Base-by-base conservation (phyloP, 1,140 invertebrate genomes). In the Heliconius hermathena region DNA sequence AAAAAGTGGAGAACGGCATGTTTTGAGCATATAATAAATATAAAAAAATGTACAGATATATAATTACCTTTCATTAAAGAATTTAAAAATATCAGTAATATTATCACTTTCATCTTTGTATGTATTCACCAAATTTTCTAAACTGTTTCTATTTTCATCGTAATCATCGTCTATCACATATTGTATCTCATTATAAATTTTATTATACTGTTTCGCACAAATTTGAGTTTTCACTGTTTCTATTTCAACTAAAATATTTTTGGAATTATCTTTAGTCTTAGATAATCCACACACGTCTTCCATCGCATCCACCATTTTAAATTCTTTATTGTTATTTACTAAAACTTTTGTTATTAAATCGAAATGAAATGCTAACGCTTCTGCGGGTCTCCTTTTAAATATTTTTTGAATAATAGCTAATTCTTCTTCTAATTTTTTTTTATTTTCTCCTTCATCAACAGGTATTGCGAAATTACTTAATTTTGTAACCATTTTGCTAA, bases 291-390 rank as follows among this genome's bases (percentile, higher is more conserved):
- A 94, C 71, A 85, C 85, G 22, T 81, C 72, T 38, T 83, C 71
- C 5, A 94, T 74, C 52, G 84, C 83, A 29, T 91, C 81, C 0
- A 81, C 77, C 13, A 94, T 78, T 66, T 85, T 87, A 76, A 87
- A 90, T 46, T 87, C 83, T 22, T 88, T 82, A 77, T 87, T 74
- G 70, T 88, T 88, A 46, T 52, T 86, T 85, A 86, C 88, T 74
- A 94, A 60, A 20, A 92, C 71, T 83, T 94, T 86, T 8, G 91
- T 93, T 76, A 95, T 79, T 4, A 90, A 41, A 86, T 93, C 93
- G 49, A 93, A 91, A 84, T 94, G 91, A 75, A 94, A 82, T 22
- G 89, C 88, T 8, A 95, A 81, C 13, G 85, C 82, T 70, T 95
- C 94, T 6, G 88, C 74, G 2, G 93, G 85, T 81, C 88, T 87